Conservation (phyloP, 2,888 invertebrate species). For the Copidosoma aretas region DNA sequence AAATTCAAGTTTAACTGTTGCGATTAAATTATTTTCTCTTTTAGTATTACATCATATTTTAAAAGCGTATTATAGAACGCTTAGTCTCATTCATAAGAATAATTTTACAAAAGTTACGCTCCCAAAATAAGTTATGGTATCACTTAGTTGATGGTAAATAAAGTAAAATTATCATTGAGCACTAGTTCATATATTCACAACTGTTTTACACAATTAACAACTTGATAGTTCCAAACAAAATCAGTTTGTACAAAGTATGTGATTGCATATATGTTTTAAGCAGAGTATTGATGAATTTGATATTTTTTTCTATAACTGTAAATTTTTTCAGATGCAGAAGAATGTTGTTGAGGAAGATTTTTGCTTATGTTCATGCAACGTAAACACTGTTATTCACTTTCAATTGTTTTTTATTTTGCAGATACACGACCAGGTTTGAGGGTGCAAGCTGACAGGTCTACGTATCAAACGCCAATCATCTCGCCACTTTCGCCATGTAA, state of each 20-base stretch:
- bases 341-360: no score
- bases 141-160: slow-evolving; percentile 5
- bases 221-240: slow-evolving; percentile 29
- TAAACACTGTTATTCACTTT: no score
- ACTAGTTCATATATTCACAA: slow-evolving; percentile 15
- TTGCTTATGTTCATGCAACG: no score
- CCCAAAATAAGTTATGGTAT: slow-evolving; percentile 4
- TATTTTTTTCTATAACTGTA: no score
- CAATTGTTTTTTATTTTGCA: no score
- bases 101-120: slow-evolving; percentile 8
- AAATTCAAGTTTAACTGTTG: slow-evolving; percentile 34
- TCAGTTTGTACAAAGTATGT: slow-evolving; percentile 20
- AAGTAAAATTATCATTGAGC: slow-evolving; percentile 1
- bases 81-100: slow-evolving; percentile 13
- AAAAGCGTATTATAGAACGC: slow-evolving; percentile 20
- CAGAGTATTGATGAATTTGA: no score
- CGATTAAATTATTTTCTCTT: slow-evolving; percentile 26
- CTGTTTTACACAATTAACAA: slow-evolving; percentile 23
- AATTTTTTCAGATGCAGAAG: no score
- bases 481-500: no score
- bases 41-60: slow-evolving; percentile 28
- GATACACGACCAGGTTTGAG: no score
- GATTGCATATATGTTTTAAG: slow-evolving; percentile 24
- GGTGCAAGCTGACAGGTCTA: no score
- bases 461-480: no score